Evolutionary conservation across 2,113 vertebrate genomes (phyloP).

Genomic region (Elachura formosa): DNA sequence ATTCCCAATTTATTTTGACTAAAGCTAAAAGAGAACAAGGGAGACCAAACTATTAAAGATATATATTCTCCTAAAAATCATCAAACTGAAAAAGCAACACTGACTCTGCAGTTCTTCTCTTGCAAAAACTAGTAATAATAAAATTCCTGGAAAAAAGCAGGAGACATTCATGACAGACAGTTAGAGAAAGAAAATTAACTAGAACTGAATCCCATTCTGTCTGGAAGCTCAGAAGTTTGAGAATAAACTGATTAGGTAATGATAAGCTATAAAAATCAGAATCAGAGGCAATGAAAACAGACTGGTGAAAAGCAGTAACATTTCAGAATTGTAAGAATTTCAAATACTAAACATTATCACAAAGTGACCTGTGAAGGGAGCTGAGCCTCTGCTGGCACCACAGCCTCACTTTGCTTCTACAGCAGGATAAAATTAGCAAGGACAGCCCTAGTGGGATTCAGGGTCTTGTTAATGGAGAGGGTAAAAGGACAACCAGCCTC

Average conservation of each 20-base stretch:
- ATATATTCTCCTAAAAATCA: not conserved
- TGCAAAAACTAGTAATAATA: not conserved
- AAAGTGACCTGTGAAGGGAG: not conserved
- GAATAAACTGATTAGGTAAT: not conserved
- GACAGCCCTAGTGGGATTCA: not conserved
- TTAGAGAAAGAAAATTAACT: not conserved
- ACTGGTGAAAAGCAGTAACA: not conserved
- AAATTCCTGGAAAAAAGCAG: not conserved
- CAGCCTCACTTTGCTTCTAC: not conserved
- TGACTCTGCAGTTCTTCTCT: not conserved
- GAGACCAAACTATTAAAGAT: not conserved
- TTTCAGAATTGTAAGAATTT: not conserved
- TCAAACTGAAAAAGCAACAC: not conserved
- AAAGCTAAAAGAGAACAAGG: not conserved
- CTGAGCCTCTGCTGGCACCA: not conserved
- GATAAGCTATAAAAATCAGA: not conserved
- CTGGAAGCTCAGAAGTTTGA: not conserved
- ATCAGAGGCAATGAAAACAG: not conserved
- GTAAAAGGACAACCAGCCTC: not conserved
- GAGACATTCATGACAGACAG: not conserved
- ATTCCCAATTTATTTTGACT: not conserved
- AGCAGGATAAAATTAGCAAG: not conserved
- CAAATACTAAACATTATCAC: not conserved
- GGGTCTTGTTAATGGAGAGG: not conserved
- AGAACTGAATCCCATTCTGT: not conserved